Conservation (phyloP, 2,888 invertebrate species). For the Caenorhabditis virilis region DNA sequence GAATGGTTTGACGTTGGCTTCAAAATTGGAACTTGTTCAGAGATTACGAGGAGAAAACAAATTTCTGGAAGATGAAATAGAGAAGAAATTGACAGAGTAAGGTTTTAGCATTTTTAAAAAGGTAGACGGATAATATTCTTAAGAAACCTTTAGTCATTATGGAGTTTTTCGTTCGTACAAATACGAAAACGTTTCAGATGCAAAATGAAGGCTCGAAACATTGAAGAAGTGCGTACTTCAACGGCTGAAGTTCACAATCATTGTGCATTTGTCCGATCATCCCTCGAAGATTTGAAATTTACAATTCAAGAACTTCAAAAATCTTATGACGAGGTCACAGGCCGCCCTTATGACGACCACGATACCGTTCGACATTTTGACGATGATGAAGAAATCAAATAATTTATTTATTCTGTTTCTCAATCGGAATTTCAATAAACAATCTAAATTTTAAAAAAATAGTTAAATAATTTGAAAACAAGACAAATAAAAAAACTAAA, state of each 20-base stretch:
- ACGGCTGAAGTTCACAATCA: neutral
- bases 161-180: no score
- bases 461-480: no score
- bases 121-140: neutral
- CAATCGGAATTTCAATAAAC: no score
- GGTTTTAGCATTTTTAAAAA: neutral
- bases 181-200: no score
- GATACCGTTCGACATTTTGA: no score
- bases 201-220: neutral
- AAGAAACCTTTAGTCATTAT: neutral
- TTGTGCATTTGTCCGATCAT: neutral
- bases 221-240: neutral
- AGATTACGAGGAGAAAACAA: conserved; percentile 34
- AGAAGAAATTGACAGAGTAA: conserved; percentile 11
- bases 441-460: no score
- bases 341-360: no score
- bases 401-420: no score
- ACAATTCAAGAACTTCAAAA: neutral
- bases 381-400: no score
- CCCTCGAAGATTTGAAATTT: neutral
- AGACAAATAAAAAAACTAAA: no score
- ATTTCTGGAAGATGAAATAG: conserved; percentile 20
- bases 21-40: conserved; percentile 25
- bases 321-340: no score
- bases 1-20: conserved; percentile 11